These are phyloP conservation scores for Criorhina ranunculi DNA, from an alignment of 2,888 invertebrate species.

Conservation along the genomic window DNA sequence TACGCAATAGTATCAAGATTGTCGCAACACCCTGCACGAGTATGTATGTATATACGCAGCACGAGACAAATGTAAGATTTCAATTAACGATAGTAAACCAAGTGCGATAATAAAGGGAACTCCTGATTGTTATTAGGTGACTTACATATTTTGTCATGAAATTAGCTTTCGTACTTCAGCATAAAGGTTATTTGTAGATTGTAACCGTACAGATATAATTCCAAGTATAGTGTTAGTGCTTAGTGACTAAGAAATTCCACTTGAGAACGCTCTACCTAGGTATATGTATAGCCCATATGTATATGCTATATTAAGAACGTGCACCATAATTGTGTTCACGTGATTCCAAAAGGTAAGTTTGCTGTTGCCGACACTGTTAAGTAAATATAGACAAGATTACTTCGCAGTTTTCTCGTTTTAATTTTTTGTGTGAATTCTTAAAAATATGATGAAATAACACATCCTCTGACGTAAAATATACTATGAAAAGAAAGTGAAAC, in stretches of 20 bases:
- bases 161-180: neutral
- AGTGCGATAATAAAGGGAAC: conserved; percentile 43
- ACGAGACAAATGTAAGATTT: conserved; percentile 45
- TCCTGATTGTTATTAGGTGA: conserved; percentile 46
- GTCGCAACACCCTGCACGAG: conserved; percentile 17
- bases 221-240: too few species aligned
- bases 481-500: conserved; percentile 8
- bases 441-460: conserved; percentile 47
- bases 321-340: conserved; percentile 32
- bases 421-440: conserved; percentile 17
- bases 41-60: conserved; percentile 31
- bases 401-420: conserved; percentile 24
- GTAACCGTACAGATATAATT: too few species aligned
- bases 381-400: conserved; percentile 45
- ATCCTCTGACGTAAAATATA: conserved; percentile 35
- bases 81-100: conserved; percentile 33
- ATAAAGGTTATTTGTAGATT: neutral
- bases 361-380: conserved; percentile 4
- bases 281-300: conserved; percentile 10
- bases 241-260: conserved; percentile 23
- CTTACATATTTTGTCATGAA: conserved; percentile 24
- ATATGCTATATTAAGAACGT: conserved; percentile 35
- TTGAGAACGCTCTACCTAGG: too few species aligned
- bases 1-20: conserved; percentile 19
- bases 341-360: conserved; percentile 34